A percentile compares a stretch with the other conserved stretches of the same genome.
phyloP scores from a whole-genome alignment of 2,113 vertebrate genomes.

The Salvelinus alpinus region DNA sequence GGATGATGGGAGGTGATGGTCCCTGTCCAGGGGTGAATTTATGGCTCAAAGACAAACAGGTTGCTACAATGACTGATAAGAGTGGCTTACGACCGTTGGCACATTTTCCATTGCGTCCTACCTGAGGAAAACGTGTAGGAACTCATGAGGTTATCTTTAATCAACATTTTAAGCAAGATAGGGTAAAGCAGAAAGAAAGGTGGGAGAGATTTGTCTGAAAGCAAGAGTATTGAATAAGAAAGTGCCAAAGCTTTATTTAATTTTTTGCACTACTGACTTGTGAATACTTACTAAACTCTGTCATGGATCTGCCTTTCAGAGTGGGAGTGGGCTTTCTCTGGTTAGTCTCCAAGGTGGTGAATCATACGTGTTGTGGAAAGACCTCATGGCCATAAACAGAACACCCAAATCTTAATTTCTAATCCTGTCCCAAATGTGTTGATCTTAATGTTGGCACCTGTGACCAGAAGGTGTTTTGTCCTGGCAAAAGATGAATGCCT shows the following conservation, averaged over 20 bases:
- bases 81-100: neutral
- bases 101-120: neutral
- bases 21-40: slow-evolving; percentile 1
- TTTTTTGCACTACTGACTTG: neutral
- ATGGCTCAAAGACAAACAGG: neutral
- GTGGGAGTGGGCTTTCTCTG: neutral
- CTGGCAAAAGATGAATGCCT: neutral
- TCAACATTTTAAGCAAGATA: neutral
- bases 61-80: slow-evolving; percentile 19
- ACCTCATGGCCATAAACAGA: too few species aligned
- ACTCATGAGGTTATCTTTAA: neutral
- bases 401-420: too few species aligned
- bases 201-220: neutral
- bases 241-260: neutral
- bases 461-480: too few species aligned
- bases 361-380: neutral
- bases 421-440: too few species aligned
- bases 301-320: neutral
- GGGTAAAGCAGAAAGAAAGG: neutral
- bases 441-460: too few species aligned
- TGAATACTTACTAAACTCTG: neutral
- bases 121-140: neutral
- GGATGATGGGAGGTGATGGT: slow-evolving; percentile 7
- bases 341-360: neutral
- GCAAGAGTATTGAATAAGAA: neutral